Evolutionary conservation across 1,140 invertebrate species (phyloP), one percentile per base, ranked within the genome.

Genomic region (Aphidius gifuensis): DNA sequence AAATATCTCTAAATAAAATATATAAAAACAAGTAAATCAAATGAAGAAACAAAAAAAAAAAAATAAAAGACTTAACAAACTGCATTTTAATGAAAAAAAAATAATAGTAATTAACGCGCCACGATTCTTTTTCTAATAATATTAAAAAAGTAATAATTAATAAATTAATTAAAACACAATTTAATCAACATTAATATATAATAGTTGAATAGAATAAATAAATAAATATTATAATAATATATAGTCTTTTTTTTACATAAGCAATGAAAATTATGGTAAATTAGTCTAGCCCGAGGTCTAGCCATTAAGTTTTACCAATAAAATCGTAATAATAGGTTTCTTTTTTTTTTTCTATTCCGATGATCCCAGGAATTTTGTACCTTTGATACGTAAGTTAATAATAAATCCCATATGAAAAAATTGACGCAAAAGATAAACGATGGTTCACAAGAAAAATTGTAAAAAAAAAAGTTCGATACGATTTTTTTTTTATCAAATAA

Each of bases 341-440:
- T 32, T 32, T 32, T 32, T 32, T 32, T 72, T 69, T 70, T 68
- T 69, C 68, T 69, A 69, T 64, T 70, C 58, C 61, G 58, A 48
- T 69, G 67, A 69, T 51, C 62, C 64, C 70, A 67, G 64, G 61
- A 69, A 43, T 73, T 71, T 71, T 71, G 62, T 70, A 70, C 67
- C 65, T 65, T 69, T 71, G 68, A 66, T 69, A 69, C 64, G 49
- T 23, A 64, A 60, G 61, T 53, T 53, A 23, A 39, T 53, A 53
- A 23, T 53, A 53, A 39, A 53, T 53, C 23, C 23, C 39, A 39
- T 53, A 53, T 50, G 21, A 50, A 50, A 55, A 48, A 48, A 59
- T 46, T 64, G 58, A 55, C 39, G 58, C 48, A 57, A 50, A 23
- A 23, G 54, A 64, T 64, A 61, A 21, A 49, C 21, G 40, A 56